Base-by-base conservation (phyloP, 2,888 invertebrate species). In the Toxonevra muliebris region DNA sequence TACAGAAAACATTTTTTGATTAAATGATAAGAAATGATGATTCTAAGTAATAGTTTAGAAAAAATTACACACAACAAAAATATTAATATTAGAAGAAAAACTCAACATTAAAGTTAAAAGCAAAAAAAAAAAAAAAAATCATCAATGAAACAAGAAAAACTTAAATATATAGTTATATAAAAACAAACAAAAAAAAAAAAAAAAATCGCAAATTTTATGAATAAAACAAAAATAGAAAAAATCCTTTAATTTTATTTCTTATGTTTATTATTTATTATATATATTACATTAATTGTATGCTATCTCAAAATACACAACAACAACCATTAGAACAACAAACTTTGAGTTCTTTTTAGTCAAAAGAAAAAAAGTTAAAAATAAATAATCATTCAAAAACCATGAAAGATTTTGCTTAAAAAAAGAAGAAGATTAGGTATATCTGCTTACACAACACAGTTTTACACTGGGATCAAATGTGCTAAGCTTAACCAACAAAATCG, bases 281-380 rank as follows among this genome's bases (percentile, higher is more conserved):
- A 62, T 58, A 67, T 62, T 67, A 62, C 58, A 67, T 67, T 67
- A 67, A 57, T 61, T 41, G n/a, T 66, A 63, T 57, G n/a, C 55
- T 63, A 59, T 59, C 52, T 67, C 59, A 63, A 55, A 40, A 15
- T 15, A 5, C 5, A 48, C 11, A 48, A 48, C 48, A 48, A 48
- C 13, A 48, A 48, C n/a, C 5, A 48, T 5, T 30, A 30, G 30
- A 30, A 30, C 30, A 30, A 30, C 30, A 30, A 30, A 30, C 30
- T 30, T 30, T 30, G 30, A 4, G 7, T 30, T 30, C 7, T 30
- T 30, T 30, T 30, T 30, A 30, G 30, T 30, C 4, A 57, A 20
- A 43, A 43, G 5, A 19, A 42, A n/a, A 59, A 43, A 11, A 15
- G 48, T 15, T n/a, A 48, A 48, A 48, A 48, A 15, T 15, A 48